phyloP scores from a whole-genome alignment of 2,113 vertebrate genomes.

The Mirounga angustirostris region DNA sequence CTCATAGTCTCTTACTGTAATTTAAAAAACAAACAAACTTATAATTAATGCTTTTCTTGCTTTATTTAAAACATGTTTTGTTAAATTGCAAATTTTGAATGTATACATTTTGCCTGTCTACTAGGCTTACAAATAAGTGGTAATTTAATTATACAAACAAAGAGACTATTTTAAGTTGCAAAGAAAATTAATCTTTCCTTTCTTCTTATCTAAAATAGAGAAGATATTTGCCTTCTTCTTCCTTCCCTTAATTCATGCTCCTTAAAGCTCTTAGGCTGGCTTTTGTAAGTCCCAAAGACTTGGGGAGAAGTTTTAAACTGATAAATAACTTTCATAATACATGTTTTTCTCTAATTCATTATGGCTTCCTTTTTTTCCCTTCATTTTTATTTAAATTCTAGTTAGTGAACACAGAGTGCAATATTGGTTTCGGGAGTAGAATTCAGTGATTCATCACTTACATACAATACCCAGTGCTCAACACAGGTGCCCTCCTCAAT shows the following conservation, averaged over 20 bases:
- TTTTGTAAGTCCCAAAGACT: not conserved
- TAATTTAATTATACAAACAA: slow-evolving; percentile 66
- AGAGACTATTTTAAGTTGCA: slow-evolving; percentile 46
- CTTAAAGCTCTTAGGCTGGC: slow-evolving; percentile 31
- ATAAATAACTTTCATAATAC: not conserved
- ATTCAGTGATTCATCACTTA: not conserved
- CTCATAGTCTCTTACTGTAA: slow-evolving; percentile 38
- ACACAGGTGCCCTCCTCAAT: not conserved
- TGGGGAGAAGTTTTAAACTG: not conserved
- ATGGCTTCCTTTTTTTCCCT: not conserved
- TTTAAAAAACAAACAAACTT: slow-evolving; percentile 45
- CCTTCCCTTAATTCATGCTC: not conserved
- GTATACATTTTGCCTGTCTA: not conserved
- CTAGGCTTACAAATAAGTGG: slow-evolving; percentile 21
- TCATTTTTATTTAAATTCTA: not conserved
- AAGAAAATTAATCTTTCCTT: slow-evolving; percentile 57
- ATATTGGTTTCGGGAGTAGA: not conserved
- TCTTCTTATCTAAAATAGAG: slow-evolving; percentile 47
- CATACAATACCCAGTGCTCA: not conserved
- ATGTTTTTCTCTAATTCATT: not conserved
- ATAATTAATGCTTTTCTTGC: slow-evolving; percentile 56
- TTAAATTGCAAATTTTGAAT: not conserved
- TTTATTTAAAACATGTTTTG: slow-evolving; percentile 57
- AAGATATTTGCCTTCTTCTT: slow-evolving; percentile 6
- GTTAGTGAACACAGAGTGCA: not conserved